Conservation (phyloP, 2,113 vertebrate genomes). For the Stigmatopora nigra region DNA sequence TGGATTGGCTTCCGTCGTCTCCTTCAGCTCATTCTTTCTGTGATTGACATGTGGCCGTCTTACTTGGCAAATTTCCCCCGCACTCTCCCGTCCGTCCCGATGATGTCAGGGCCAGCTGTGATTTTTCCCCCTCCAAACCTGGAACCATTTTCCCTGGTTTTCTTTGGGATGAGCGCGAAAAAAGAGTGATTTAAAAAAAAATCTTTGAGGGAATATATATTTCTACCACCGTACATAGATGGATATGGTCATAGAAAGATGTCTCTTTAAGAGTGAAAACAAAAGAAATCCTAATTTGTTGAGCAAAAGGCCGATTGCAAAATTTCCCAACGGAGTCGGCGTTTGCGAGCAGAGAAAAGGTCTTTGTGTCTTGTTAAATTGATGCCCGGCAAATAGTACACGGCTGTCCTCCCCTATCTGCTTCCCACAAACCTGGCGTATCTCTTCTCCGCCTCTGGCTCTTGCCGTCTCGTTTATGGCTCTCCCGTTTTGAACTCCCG, state of each 20-base stretch:
- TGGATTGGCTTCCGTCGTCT: conserved; percentile 1
- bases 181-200: too few species aligned
- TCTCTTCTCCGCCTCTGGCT: conserved; percentile 13
- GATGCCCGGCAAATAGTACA: conserved; percentile 40
- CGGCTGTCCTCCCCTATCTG: conserved; percentile 1
- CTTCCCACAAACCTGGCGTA: not conserved
- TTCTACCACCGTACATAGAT: too few species aligned
- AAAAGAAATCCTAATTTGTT: too few species aligned
- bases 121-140: conserved; percentile 21
- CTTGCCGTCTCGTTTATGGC: conserved; percentile 49
- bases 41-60: too few species aligned
- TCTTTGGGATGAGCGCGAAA: conserved; percentile 14
- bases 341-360: conserved; percentile 19
- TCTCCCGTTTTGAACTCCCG: conserved; percentile 37
- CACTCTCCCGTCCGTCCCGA: not conserved
- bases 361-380: conserved; percentile 51
- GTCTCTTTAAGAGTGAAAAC: too few species aligned
- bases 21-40: not conserved
- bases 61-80: too few species aligned
- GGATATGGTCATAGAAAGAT: too few species aligned
- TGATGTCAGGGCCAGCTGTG: conserved; percentile 34
- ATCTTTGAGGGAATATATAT: too few species aligned
- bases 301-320: too few species aligned
- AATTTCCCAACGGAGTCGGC: not conserved
- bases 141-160: conserved; percentile 10